Base-by-base conservation (phyloP, 1,140 invertebrate genomes). In the Phymorhynchus buccinoides region DNA sequence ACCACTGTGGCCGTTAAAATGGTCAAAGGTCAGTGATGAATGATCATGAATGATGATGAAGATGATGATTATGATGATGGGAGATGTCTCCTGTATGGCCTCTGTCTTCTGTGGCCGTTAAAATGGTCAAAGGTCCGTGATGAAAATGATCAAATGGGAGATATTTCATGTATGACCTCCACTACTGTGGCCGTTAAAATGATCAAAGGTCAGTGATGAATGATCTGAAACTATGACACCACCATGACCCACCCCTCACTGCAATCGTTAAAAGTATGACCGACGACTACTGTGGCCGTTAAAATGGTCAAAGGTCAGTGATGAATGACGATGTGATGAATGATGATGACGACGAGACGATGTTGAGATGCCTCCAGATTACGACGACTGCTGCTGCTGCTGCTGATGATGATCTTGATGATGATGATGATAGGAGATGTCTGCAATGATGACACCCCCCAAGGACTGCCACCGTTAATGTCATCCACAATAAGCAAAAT, bases 1-100 rank as follows among this genome's bases (percentile, higher is more conserved):
- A 95, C 95, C 41, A 95, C 96, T 22, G 98, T 99, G 0, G 99
- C 99, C 73, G 98, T 99, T 0, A 99, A 99, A 94, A 99, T 99
- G 96, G 95, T 99, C 16, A 99, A 99, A 96, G 96, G 97, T 97
- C 93, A 85, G 35, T 7, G 32, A 48, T 48, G 44, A n/a, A n/a
- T 99, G 0, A 95, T 97, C 91, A n/a, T n/a, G n/a, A n/a, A 79
- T 96, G 96, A 7, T 94, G 93, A 93, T 18, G 90, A 92, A 79
- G 96, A 96, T n/a, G n/a, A n/a, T n/a, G n/a, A n/a, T n/a, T n/a
- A n/a, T n/a, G n/a, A n/a, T n/a, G 7, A 97, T 98, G 71, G 91
- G 95, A 6, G 95, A 95, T 56, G 95, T 89, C 86, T 52, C 48
- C 48, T 4, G 6, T 4, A 89, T 89, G 73, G 88, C 89, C 86